Conservation (phyloP, 2,888 invertebrate species). For the Trachelus tabidus region DNA sequence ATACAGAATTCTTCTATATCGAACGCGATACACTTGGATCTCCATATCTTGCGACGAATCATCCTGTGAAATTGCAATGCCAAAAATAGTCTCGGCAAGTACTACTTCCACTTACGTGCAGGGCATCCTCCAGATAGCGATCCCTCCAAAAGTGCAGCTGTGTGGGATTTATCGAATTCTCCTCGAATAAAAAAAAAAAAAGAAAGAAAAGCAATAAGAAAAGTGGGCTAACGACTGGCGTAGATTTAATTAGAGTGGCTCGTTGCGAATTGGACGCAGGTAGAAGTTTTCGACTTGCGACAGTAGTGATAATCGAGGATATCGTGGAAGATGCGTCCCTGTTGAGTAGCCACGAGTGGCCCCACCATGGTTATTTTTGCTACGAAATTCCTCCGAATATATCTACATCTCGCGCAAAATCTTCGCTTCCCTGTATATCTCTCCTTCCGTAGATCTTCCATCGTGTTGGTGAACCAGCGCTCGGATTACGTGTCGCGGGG, state of each 20-base stretch:
- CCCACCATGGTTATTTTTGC: slow-evolving; percentile 58
- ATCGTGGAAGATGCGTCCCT: slow-evolving; percentile 29
- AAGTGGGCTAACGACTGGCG: background rate
- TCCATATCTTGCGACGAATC: background rate
- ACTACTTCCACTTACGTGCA: background rate
- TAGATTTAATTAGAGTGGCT: background rate
- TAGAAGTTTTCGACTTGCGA: background rate
- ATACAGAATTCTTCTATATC: background rate
- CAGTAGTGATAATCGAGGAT: background rate
- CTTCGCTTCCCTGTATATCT: slow-evolving; percentile 28
- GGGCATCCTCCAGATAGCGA: background rate
- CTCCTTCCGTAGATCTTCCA: slow-evolving; percentile 28
- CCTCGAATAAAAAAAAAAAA: background rate
- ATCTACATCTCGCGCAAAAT: slow-evolving; percentile 59
- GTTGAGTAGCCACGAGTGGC: slow-evolving; percentile 39
- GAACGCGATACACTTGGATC: background rate
- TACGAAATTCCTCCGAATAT: slow-evolving; percentile 63
- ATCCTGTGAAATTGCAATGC: background rate
- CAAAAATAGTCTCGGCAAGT: background rate
- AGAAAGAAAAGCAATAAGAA: background rate
- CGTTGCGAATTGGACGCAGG: background rate
- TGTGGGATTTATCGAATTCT: background rate
- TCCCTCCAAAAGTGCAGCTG: background rate
- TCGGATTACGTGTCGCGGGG: background rate
- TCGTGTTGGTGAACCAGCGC: slow-evolving; percentile 1